Percentiles rank a stretch among this genome's conserved stretches.
phyloP scores from a whole-genome alignment of 2,888 invertebrate genomes.

The Choreutis nemorana region DNA sequence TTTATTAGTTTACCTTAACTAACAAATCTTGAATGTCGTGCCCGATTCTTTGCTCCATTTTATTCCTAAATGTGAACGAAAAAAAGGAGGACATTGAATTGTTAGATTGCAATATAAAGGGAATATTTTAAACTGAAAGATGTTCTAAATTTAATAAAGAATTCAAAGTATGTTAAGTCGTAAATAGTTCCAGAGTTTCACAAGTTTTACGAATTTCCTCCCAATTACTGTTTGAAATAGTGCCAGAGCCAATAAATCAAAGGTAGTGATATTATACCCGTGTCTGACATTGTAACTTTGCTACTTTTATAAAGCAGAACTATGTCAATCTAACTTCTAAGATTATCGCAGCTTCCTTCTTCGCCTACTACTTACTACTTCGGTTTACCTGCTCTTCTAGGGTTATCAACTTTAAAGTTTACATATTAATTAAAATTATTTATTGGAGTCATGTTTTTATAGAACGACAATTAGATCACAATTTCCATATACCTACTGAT shows the following conservation, averaged over 20 bases:
- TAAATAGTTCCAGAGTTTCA: conserved; percentile 30
- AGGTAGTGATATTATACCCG: conserved; percentile 16
- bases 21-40: no score
- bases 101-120: no score
- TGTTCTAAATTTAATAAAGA: conserved; percentile 9
- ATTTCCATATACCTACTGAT: no score
- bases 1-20: no score
- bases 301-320: conserved; percentile 50
- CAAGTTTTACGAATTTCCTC: conserved; percentile 37
- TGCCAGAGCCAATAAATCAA: conserved; percentile 49
- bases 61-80: no score
- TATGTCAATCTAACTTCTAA: conserved; percentile 64
- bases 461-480: no score
- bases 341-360: conserved; percentile 57
- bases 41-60: no score
- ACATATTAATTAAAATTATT: no score
- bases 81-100: no score
- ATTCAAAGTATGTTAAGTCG: conserved; percentile 18
- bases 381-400: conserved; percentile 42
- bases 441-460: no score
- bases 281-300: conserved; percentile 46
- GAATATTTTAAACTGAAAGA: no score
- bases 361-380: conserved; percentile 31
- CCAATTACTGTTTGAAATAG: conserved; percentile 51
- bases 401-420: no score